Evolutionary conservation across 2,113 vertebrate species (phyloP).

Genomic region (Origma solitaria): DNA sequence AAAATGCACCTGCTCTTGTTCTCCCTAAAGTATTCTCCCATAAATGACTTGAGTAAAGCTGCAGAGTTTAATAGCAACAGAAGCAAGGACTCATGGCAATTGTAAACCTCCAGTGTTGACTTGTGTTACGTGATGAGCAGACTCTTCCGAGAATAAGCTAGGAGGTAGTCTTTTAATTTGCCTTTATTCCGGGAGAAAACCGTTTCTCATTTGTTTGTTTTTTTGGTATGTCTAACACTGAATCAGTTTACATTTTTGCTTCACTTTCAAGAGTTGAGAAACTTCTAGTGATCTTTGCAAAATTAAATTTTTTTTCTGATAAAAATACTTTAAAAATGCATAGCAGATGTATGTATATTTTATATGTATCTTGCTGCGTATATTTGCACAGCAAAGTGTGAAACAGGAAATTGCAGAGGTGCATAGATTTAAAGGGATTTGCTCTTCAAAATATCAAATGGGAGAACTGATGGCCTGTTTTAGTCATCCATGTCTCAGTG

Average conservation of each 20-base stretch:
- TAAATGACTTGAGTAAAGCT: not conserved
- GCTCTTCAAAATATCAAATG: not conserved
- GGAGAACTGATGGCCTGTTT: not conserved
- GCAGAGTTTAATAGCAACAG: not conserved
- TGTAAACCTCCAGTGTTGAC: not conserved
- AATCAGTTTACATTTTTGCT: not conserved
- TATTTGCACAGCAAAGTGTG: not conserved
- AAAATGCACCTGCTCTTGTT: not conserved
- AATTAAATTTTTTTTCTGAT: not conserved
- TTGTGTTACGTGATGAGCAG: not conserved
- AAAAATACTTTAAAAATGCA: not conserved
- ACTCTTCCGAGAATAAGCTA: not conserved
- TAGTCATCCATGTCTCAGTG: not conserved
- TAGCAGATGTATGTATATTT: not conserved
- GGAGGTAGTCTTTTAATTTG: not conserved
- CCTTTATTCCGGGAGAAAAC: not conserved
- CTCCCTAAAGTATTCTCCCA: not conserved
- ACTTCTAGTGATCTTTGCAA: not conserved
- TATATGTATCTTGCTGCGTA: not conserved
- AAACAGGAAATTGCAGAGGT: not conserved
- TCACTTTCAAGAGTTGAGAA: not conserved
- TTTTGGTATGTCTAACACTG: not conserved
- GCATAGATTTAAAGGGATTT: not conserved
- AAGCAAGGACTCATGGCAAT: not conserved
- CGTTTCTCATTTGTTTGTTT: not conserved